Base-by-base conservation (phyloP, 1,140 invertebrate species). In the Apis dorsata region DNA sequence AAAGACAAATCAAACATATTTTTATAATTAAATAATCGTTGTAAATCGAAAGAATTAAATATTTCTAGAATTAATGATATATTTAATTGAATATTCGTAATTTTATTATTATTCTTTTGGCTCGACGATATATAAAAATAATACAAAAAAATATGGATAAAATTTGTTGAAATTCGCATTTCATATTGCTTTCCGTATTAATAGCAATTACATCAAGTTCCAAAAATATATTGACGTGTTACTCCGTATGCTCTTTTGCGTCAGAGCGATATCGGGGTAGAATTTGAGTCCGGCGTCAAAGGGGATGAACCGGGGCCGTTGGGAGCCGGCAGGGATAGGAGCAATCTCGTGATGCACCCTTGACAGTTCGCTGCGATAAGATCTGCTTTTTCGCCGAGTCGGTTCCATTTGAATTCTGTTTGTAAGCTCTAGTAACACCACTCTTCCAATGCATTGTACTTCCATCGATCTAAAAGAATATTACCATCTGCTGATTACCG, bases 401-500 rank as follows among this genome's bases (percentile, higher is more conserved):
- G 83, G 84, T 78, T 90, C 87, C 72, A 91, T 91, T 90, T 85
- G 87, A 90, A 91, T 91, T 90, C 89, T 90, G 90, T 91, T 91
- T 91, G 90, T 91, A 73, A 85, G 76, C 82, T 66, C 84, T 28
- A 71, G 60, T 65, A 63, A 86, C 63, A 44, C 82, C 78, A 81
- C 89, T 83, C 76, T 59, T 79, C 74, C 79, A 78, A 55, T 79
- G 81, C 79, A 90, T 91, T 89, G 91, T 90, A 65, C 82, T 83
- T 73, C 59, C 57, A 77, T 82, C 81, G 81, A 87, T 76, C 81
- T 49, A 68, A 87, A 88, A 87, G 86, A 86, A 79, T 86, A 91
- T 92, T 92, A 92, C 88, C 92, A 92, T 92, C 92, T 92, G 91
- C 91, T 92, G 90, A 92, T 92, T 91, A 89, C 86, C 88, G 84